phyloP scores from a whole-genome alignment of 2,888 invertebrate species.

The Mylabris sibirica region DNA sequence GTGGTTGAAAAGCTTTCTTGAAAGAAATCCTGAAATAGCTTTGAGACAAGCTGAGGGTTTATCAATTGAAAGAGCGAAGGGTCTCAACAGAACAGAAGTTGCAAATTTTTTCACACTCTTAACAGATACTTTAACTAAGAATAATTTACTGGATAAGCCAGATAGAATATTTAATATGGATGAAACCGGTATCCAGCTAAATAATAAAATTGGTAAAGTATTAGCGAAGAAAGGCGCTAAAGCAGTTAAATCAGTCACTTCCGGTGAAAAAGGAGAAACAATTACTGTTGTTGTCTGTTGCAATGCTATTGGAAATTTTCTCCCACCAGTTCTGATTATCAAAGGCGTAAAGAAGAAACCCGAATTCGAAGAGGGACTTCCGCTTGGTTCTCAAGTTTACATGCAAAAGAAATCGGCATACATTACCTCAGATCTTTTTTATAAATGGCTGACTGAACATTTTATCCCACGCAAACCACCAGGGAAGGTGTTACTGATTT shows the following conservation, averaged over 20 bases:
- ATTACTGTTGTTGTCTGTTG: slow-evolving; percentile 28
- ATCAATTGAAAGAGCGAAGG: too few relatives aligned
- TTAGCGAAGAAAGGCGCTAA: slow-evolving; percentile 26
- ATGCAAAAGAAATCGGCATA: slow-evolving; percentile 34
- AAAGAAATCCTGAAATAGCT: too few relatives aligned
- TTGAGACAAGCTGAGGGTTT: too few relatives aligned
- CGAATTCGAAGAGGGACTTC: slow-evolving; percentile 29
- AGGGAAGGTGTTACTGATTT: slow-evolving; percentile 26
- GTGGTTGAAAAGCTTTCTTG: too few relatives aligned
- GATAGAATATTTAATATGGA: slow-evolving; percentile 19
- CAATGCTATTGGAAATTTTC: slow-evolving; percentile 29
- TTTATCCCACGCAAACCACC: slow-evolving; percentile 24
- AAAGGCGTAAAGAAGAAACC: slow-evolving; percentile 33
- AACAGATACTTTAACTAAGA: slow-evolving; percentile 17
- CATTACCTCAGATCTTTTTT: slow-evolving; percentile 30
- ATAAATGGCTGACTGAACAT: slow-evolving; percentile 36
- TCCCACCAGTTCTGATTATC: slow-evolving; percentile 28
- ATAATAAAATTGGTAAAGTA: slow-evolving; percentile 27
- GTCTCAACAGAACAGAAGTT: slow-evolving; percentile 27
- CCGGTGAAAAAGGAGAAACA: slow-evolving; percentile 30
- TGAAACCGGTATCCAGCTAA: slow-evolving; percentile 23
- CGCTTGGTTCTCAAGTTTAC: slow-evolving; percentile 26
- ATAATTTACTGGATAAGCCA: slow-evolving; percentile 37
- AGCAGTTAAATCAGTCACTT: slow-evolving; percentile 27
- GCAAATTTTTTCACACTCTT: slow-evolving; percentile 12